phyloP scores from a whole-genome alignment of 2,113 vertebrate genomes.

The Anguilla rostrata region DNA sequence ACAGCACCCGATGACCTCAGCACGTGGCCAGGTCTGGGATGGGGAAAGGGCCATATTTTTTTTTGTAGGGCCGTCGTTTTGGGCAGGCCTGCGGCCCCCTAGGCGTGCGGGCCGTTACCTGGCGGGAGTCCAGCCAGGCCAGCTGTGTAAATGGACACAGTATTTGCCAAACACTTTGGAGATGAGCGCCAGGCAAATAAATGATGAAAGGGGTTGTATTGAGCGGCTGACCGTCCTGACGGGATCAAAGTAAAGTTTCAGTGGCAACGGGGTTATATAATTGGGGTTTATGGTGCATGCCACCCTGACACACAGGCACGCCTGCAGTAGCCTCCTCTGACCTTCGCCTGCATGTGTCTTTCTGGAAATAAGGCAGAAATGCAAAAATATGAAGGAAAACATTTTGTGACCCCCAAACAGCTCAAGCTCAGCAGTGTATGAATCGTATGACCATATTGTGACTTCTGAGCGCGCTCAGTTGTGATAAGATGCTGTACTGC shows the following conservation, averaged over 20 bases:
- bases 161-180: constrained; percentile 17
- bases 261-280: neutral
- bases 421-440: too few species aligned
- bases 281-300: neutral
- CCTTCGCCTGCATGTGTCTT: neutral
- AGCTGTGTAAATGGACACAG: neutral
- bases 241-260: neutral
- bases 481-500: too few species aligned
- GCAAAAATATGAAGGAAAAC: too few species aligned
- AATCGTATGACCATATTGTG: too few species aligned
- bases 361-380: too few species aligned
- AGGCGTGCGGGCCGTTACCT: neutral
- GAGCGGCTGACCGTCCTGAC: neutral
- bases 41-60: too few species aligned
- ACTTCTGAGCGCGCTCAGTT: too few species aligned
- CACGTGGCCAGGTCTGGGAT: too few species aligned
- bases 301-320: neutral
- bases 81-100: too few species aligned
- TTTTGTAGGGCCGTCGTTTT: too few species aligned
- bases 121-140: neutral
- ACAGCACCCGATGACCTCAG: too few species aligned
- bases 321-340: neutral
- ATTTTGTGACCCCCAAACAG: too few species aligned
- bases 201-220: neutral
- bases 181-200: neutral